A percentile compares a stretch with the other conserved stretches of the same genome.
Evolutionary conservation across 2,888 invertebrate genomes (phyloP).

Genomic region (Tortricodes alternella): DNA sequence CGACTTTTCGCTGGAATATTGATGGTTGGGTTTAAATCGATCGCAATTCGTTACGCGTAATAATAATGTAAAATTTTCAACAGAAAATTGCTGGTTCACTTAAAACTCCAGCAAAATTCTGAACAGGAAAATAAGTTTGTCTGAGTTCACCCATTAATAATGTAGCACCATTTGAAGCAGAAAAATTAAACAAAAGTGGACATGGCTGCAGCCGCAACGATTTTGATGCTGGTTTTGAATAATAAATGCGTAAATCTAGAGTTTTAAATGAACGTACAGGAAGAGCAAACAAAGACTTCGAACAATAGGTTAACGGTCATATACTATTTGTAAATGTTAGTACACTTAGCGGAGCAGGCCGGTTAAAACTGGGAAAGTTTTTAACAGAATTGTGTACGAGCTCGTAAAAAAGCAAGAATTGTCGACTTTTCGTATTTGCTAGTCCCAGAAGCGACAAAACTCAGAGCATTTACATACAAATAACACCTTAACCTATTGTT

Average conservation of each 20-base stretch:
- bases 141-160: slow-evolving; percentile 6
- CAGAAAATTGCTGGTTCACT: slow-evolving; percentile 16
- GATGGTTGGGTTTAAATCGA: slow-evolving; percentile 24
- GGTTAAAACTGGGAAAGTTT: slow-evolving; percentile 5
- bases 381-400: background rate
- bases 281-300: slow-evolving; percentile 22
- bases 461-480: slow-evolving; percentile 1
- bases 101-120: background rate
- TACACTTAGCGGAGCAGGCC: slow-evolving; percentile 15
- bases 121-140: slow-evolving; percentile 2
- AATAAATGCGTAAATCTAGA: slow-evolving; percentile 18
- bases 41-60: slow-evolving; percentile 22
- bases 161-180: slow-evolving; percentile 5
- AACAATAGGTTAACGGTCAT: slow-evolving; percentile 23
- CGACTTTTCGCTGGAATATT: slow-evolving; percentile 25
- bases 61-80: slow-evolving; percentile 17
- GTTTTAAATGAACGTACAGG: slow-evolving; percentile 19
- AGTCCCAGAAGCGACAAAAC: background rate
- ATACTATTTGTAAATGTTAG: slow-evolving; percentile 1
- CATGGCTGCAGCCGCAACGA: background rate
- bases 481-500: too few relatives aligned
- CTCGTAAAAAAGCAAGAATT: background rate
- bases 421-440: background rate
- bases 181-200: slow-evolving; percentile 2
- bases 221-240: slow-evolving; percentile 13